These are phyloP conservation scores for Drosophila equinoxialis DNA, from an alignment of 1,140 invertebrate species.

Conservation along the genomic window DNA sequence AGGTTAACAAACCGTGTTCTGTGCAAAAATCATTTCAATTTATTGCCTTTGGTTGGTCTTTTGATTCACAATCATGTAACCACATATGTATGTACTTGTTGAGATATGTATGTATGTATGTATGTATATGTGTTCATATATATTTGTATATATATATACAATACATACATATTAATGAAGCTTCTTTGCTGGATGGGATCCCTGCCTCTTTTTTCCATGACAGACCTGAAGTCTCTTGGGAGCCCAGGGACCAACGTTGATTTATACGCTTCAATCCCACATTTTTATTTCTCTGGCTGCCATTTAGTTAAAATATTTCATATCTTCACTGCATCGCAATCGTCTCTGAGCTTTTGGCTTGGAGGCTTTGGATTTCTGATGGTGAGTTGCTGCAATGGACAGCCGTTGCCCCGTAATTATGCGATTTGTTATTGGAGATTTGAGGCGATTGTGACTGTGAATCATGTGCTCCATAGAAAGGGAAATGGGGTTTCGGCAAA, in stretches of 20 bases:
- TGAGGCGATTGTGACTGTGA: slow-evolving; percentile 83
- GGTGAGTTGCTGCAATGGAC: slow-evolving; percentile 51
- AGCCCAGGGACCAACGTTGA: slow-evolving; percentile 50
- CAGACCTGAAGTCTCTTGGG: slow-evolving; percentile 3
- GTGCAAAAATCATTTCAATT: slow-evolving; percentile 75
- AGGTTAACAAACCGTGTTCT: slow-evolving; percentile 69
- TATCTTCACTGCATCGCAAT: slow-evolving; percentile 71
- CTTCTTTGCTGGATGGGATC: slow-evolving; percentile 1
- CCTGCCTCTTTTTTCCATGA: slow-evolving; percentile 14
- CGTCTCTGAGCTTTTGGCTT: slow-evolving; percentile 48
- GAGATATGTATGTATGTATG: neutral
- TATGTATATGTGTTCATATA: neutral
- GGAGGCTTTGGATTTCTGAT: slow-evolving; percentile 28
- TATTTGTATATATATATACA: too few relatives aligned
- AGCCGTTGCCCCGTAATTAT: slow-evolving; percentile 82
- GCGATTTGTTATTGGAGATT: slow-evolving; percentile 83
- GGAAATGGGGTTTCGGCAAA: slow-evolving; percentile 16
- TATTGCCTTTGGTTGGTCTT: slow-evolving; percentile 74
- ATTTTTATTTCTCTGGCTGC: slow-evolving; percentile 80
- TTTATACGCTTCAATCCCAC: slow-evolving; percentile 83
- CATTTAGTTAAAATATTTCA: slow-evolving; percentile 82
- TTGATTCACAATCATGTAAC: slow-evolving; percentile 56
- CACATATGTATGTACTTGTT: neutral
- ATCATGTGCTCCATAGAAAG: slow-evolving; percentile 55
- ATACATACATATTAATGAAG: slow-evolving; percentile 66